Percentiles rank a stretch among this genome's conserved stretches.
Evolutionary conservation across 35 echinoderm and acorn worm genomes (phyloP).

Genomic region (Lytechinus pictus): DNA sequence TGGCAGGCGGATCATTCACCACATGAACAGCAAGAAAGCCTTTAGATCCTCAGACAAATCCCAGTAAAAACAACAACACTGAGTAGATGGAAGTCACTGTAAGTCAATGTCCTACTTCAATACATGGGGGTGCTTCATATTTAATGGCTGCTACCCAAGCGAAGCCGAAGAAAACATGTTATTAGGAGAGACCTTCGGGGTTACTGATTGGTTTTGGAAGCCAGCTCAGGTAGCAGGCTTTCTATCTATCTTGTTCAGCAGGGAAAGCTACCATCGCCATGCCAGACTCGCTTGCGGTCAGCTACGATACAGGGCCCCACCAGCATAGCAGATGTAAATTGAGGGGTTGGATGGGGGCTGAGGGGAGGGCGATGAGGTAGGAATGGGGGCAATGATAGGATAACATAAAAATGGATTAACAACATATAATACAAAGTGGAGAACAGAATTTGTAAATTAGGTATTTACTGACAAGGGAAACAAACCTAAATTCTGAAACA

Average conservation of each 20-base stretch:
- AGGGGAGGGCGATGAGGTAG: not conserved
- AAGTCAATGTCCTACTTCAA: slow-evolving; percentile 1
- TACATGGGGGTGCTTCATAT: not conserved
- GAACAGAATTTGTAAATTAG: not conserved
- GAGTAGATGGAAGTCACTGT: not conserved
- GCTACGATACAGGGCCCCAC: slow-evolving; percentile 4
- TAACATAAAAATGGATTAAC: not conserved
- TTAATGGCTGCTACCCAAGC: slow-evolving; percentile 8
- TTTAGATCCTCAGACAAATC: not conserved
- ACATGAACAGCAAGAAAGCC: not conserved
- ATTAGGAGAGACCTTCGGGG: not conserved
- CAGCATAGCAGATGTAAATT: not conserved
- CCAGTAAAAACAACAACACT: not conserved
- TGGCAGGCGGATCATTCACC: not conserved
- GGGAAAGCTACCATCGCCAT: not conserved
- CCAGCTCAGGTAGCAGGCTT: not conserved
- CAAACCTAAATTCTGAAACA: not conserved
- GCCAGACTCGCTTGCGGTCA: not conserved
- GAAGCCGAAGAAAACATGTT: not conserved
- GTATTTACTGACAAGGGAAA: not conserved
- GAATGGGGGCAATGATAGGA: not conserved
- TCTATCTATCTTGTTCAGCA: not conserved
- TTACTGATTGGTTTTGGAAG: not conserved
- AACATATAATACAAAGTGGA: not conserved
- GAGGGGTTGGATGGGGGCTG: not conserved